Percentiles rank a stretch among this genome's conserved stretches.
Conservation (phyloP, 2,888 invertebrate genomes). For the Nomada fucata region DNA sequence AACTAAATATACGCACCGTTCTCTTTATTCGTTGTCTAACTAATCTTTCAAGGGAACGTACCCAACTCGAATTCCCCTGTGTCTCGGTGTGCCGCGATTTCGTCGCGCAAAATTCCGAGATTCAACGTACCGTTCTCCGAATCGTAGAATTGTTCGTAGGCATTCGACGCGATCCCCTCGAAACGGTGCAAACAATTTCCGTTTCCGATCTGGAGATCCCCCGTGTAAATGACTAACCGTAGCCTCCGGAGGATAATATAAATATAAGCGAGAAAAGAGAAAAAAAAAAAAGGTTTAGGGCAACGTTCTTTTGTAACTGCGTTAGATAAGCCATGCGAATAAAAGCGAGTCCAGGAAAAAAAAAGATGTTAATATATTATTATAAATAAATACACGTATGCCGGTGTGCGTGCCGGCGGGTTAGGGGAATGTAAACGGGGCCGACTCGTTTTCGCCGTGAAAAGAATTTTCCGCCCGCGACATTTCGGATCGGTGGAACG, state of each 20-base stretch:
- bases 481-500: constrained; percentile 12
- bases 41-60: background rate
- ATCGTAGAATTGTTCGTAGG: background rate
- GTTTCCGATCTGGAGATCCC: constrained; percentile 22
- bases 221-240: constrained; percentile 33
- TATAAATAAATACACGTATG: constrained; percentile 59
- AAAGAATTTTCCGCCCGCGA: background rate
- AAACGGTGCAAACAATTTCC: background rate
- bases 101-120: background rate
- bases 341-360: constrained; percentile 56
- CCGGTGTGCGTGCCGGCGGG: constrained; percentile 60
- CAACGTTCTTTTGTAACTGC: constrained; percentile 65
- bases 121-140: background rate
- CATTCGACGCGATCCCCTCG: background rate
- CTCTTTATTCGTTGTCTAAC: background rate
- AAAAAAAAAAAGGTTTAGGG: constrained; percentile 69
- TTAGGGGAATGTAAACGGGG: constrained; percentile 32
- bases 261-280: constrained; percentile 5
- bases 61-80: background rate
- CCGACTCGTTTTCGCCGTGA: constrained; percentile 41
- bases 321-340: constrained; percentile 58
- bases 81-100: too few species aligned
- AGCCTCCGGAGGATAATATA: constrained; percentile 22
- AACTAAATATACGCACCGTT: background rate
- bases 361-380: constrained; percentile 70